phyloP scores from a whole-genome alignment of 2,797 vertebrate species.

The Cossypha dichroa region DNA sequence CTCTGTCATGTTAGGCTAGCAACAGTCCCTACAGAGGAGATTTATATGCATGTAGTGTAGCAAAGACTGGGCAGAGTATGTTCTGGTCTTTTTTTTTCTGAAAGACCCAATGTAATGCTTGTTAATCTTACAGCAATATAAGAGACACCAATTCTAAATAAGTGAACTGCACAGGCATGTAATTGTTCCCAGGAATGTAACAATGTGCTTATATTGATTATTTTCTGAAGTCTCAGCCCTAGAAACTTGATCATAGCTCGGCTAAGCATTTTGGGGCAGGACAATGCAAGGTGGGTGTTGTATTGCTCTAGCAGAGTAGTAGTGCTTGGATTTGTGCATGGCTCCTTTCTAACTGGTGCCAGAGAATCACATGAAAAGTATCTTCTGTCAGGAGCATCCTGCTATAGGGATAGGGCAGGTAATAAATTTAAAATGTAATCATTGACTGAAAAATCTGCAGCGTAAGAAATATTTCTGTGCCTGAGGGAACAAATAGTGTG shows the following conservation, averaged over 20 bases:
- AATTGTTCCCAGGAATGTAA: not conserved
- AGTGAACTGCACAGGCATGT: not conserved
- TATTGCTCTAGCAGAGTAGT: not conserved
- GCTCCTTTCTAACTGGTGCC: not conserved
- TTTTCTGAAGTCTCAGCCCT: not conserved
- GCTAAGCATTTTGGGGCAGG: not conserved
- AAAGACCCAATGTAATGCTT: not conserved
- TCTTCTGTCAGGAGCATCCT: not conserved
- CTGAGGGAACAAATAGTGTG: too few species aligned
- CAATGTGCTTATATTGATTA: rapidly evolving
- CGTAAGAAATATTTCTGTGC: not conserved
- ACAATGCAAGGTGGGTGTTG: not conserved
- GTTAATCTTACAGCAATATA: not conserved
- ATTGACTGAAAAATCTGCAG: not conserved
- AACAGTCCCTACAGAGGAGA: not conserved
- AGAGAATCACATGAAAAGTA: not conserved
- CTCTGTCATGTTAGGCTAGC: too few species aligned
- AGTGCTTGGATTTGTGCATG: not conserved
- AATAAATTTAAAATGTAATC: not conserved
- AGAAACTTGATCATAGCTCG: not conserved
- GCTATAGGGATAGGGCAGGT: not conserved
- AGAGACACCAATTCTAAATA: not conserved
- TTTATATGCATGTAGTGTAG: not conserved
- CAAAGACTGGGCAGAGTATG: too few species aligned
- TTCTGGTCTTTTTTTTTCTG: not conserved